Evolutionary conservation across 2,113 vertebrate genomes (phyloP).

Genomic region (Microtus montanus): DNA sequence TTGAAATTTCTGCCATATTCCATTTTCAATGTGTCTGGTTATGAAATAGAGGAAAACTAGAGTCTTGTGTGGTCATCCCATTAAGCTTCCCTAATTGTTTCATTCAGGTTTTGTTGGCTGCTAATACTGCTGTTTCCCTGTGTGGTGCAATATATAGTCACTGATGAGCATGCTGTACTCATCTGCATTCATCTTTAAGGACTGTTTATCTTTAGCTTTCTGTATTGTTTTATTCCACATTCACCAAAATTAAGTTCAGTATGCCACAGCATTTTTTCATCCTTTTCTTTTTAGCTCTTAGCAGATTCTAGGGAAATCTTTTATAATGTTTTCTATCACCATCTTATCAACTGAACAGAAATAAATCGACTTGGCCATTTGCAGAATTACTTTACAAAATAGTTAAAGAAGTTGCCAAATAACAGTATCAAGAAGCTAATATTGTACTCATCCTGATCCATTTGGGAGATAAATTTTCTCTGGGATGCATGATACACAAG

Average conservation of each 20-base stretch:
- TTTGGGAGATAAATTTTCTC: neutral
- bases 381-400: neutral
- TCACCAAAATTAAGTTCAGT: neutral
- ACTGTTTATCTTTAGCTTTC: neutral
- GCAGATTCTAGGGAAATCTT: neutral
- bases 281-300: neutral
- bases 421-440: neutral
- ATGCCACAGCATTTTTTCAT: too few relatives aligned
- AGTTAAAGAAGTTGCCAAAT: neutral
- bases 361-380: neutral
- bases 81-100: neutral
- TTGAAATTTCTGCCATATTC: neutral
- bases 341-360: neutral
- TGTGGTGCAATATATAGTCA: neutral
- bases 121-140: neutral
- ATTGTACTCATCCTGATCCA: neutral
- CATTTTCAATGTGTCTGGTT: neutral
- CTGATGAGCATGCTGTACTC: rapidly evolving
- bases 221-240: neutral
- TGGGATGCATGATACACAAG: rapidly evolving
- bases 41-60: neutral
- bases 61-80: neutral
- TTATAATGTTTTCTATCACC: neutral
- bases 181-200: too few relatives aligned
- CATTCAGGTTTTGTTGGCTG: neutral